Base-by-base conservation (phyloP, 2,113 vertebrate species). In the Dasyornis broadbenti region DNA sequence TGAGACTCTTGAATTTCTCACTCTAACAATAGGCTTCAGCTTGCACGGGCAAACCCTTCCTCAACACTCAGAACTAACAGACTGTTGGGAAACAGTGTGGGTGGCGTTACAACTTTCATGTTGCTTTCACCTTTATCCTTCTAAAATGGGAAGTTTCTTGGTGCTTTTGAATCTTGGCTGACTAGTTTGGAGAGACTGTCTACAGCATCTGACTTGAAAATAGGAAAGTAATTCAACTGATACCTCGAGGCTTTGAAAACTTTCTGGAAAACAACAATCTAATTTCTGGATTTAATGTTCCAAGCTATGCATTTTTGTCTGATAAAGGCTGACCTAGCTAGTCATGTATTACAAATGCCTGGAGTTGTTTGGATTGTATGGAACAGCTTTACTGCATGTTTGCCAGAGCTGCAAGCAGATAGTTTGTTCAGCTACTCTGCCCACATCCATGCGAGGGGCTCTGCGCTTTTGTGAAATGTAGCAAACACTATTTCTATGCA, bases 231-330 rank as follows among this genome's bases (percentile, higher is more conserved):
- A 35, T 89, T 89, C 19, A 30, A 23, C 33, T 79, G 65, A 40
- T 84, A 82, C 35, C 82, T 91, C 42, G 56, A 84, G 82, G 70
- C 61, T 89, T 82, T 91, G 65, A 89, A 96, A 90, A 64, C 71
- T 80, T 90, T 69, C 76, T 90, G 82, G 71, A 80, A 86, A 94
- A 91, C 30, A 81, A 65, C 44, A 68, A 91, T 79, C 78, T 72
- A 95, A 28, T 97, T 97, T 97, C 82, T 92, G 85, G 53, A 71
- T 96, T 92, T 97, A 94, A 96, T 82, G 85, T 96, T 94, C 88
- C 82, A 89, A 95, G 71, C 84, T 93, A 69, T 7, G 4, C 61
- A 10, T 83, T 97, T 95, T 92, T 97, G 92, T 56, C 95, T 97
- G 96, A 80, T 92, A 78, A 94, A 72, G 79, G 56, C 39, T 80